These are phyloP conservation scores for Drosophila mauritiana DNA, from an alignment of 1,140 invertebrate genomes.

Conservation along the genomic window DNA sequence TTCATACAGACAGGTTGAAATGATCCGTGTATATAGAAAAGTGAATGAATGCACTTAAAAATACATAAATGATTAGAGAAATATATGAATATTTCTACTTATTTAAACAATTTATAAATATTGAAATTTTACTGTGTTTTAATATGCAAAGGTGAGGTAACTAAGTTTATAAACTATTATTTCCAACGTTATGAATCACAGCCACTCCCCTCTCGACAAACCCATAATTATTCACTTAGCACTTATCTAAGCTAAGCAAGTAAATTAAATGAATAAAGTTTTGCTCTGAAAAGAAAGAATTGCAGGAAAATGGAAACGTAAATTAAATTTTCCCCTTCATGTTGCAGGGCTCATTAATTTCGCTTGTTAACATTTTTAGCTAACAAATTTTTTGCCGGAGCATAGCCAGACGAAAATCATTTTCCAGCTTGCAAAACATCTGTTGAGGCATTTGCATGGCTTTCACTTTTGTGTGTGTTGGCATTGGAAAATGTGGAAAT, in stretches of 20 bases:
- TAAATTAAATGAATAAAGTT: constrained; percentile 52
- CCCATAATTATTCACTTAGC: constrained; percentile 67
- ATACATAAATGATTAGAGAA: not conserved
- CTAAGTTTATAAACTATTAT: too few species aligned
- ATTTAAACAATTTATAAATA: too few species aligned
- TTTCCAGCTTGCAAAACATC: constrained; percentile 51
- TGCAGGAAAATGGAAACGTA: constrained; percentile 38
- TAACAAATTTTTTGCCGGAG: constrained; percentile 57
- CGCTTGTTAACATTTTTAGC: constrained; percentile 72
- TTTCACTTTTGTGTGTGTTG: constrained; percentile 59
- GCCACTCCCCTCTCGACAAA: not conserved
- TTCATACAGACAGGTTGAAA: constrained; percentile 65
- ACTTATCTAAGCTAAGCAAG: constrained; percentile 55
- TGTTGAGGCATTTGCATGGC: constrained; percentile 76
- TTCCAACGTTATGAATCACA: constrained; percentile 6
- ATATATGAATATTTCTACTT: not conserved
- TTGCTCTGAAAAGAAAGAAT: constrained; percentile 40
- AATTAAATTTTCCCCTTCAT: constrained; percentile 42
- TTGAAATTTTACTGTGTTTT: too few species aligned
- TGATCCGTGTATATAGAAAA: not conserved
- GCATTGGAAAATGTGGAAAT: constrained; percentile 60
- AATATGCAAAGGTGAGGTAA: too few species aligned
- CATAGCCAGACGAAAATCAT: constrained; percentile 39
- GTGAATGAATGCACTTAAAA: not conserved
- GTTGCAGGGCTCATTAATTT: constrained; percentile 74